phyloP scores from a whole-genome alignment of 2,888 invertebrate genomes.

The Drosophila mettleri region DNA sequence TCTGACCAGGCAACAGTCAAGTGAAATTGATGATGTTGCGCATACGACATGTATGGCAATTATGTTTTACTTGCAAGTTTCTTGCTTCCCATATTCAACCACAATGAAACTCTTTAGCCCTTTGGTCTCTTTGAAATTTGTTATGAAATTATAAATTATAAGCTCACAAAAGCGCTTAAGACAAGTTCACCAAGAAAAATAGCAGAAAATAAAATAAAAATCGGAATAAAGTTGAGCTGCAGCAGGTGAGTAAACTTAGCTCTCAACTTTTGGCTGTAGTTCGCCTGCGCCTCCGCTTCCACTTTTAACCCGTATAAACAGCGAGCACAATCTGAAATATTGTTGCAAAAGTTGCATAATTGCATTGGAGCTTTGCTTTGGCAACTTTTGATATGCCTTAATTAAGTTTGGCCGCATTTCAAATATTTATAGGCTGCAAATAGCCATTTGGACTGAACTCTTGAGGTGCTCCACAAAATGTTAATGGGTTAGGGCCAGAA shows the following conservation, averaged over 20 bases:
- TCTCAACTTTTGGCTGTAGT: conserved; percentile 42
- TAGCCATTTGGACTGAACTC: conserved; percentile 42
- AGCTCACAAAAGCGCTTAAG: conserved; percentile 42
- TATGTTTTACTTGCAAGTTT: conserved; percentile 25
- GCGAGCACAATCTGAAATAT: conserved; percentile 39
- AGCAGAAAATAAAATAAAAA: conserved; percentile 1
- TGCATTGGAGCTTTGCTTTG: conserved; percentile 58
- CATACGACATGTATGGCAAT: conserved; percentile 46
- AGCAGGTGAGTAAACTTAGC: conserved; percentile 70
- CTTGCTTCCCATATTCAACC: background rate
- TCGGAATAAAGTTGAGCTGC: conserved; percentile 42
- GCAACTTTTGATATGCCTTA: conserved; percentile 56
- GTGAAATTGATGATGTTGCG: conserved; percentile 54
- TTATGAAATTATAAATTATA: conserved; percentile 49
- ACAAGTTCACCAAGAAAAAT: conserved; percentile 28
- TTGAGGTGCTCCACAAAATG: conserved; percentile 43
- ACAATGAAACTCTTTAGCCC: conserved; percentile 18
- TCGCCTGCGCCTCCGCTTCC: background rate
- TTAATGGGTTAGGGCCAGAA: conserved; percentile 59
- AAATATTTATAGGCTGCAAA: conserved; percentile 58
- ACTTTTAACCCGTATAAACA: conserved; percentile 13
- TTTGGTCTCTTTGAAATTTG: conserved; percentile 14
- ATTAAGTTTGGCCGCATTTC: conserved; percentile 57
- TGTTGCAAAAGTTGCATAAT: conserved; percentile 59
- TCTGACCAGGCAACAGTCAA: conserved; percentile 64